phyloP scores from a whole-genome alignment of 1,140 invertebrate genomes.

The Drosophila simulans region DNA sequence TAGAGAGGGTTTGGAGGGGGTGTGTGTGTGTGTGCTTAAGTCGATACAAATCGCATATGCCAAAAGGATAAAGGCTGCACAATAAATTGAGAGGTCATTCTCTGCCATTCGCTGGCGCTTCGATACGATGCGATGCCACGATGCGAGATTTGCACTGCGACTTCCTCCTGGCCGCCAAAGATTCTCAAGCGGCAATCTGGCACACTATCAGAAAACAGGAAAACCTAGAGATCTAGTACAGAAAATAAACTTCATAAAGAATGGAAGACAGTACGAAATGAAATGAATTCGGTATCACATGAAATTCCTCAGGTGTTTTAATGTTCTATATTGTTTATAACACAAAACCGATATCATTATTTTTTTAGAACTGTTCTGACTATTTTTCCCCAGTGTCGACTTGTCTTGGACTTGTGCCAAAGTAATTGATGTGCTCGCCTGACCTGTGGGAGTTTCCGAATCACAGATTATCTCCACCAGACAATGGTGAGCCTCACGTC shows the following conservation, averaged over 20 bases:
- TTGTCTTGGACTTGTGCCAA: slow-evolving; percentile 75
- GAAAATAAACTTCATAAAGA: too few relatives aligned
- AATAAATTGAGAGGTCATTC: slow-evolving; percentile 85
- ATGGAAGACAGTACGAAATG: too few relatives aligned
- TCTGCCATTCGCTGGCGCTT: slow-evolving; percentile 60
- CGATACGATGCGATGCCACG: slow-evolving; percentile 43
- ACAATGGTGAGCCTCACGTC: slow-evolving; percentile 81
- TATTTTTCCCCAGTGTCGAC: slow-evolving; percentile 18
- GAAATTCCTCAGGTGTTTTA: too few relatives aligned
- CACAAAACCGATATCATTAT: too few relatives aligned
- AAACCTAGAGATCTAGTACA: background rate
- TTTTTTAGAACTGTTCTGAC: background rate
- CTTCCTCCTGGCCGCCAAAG: slow-evolving; percentile 40
- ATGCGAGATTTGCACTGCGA: slow-evolving; percentile 29
- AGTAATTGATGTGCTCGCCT: slow-evolving; percentile 84
- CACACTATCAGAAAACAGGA: slow-evolving; percentile 2
- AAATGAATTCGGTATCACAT: too few relatives aligned
- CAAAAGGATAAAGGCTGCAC: slow-evolving; percentile 80
- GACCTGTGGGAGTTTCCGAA: slow-evolving; percentile 84
- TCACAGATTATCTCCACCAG: slow-evolving; percentile 84
- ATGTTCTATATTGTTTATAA: too few relatives aligned
- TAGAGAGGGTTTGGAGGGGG: background rate
- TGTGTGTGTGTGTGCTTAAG: slow-evolving; percentile 62
- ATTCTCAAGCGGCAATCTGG: slow-evolving; percentile 2
- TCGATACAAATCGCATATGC: slow-evolving; percentile 81